Conservation (phyloP, 2,888 invertebrate genomes). For the Cremastinae sp. region DNA sequence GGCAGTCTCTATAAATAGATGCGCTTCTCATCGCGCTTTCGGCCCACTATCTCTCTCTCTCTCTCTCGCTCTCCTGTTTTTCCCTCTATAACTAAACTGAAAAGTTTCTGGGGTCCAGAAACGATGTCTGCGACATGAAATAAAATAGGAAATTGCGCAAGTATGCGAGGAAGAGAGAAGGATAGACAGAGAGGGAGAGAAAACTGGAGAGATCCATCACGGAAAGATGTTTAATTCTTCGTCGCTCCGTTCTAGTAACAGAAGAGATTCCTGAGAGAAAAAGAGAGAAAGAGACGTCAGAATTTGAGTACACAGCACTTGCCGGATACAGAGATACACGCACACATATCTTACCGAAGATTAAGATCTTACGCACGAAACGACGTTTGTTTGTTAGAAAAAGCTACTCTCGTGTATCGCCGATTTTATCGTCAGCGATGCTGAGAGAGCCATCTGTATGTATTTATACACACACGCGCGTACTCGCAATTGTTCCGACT, state of each 20-base stretch:
- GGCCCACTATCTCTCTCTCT: constrained; percentile 11
- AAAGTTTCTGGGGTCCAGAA: constrained; percentile 39
- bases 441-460: constrained; percentile 3
- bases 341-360: constrained; percentile 30
- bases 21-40: constrained; percentile 60
- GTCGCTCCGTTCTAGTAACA: constrained; percentile 38
- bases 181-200: constrained; percentile 8
- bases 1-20: constrained; percentile 62
- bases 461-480: background rate
- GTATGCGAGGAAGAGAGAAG: background rate
- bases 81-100: constrained; percentile 30
- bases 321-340: constrained; percentile 5
- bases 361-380: constrained; percentile 40
- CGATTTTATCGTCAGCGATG: constrained; percentile 28
- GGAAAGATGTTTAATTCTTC: constrained; percentile 56
- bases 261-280: constrained; percentile 25
- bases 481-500: constrained; percentile 14
- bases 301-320: constrained; percentile 45
- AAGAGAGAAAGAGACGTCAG: constrained; percentile 32
- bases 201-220: constrained; percentile 45
- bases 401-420: constrained; percentile 46
- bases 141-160: constrained; percentile 1
- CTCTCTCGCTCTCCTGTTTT: constrained; percentile 11
- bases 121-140: constrained; percentile 30
- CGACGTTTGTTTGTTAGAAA: constrained; percentile 62